Percentiles rank a stretch among this genome's conserved stretches.
Conservation (phyloP, 2,888 invertebrate genomes). For the Alviniconcha strummeri region DNA sequence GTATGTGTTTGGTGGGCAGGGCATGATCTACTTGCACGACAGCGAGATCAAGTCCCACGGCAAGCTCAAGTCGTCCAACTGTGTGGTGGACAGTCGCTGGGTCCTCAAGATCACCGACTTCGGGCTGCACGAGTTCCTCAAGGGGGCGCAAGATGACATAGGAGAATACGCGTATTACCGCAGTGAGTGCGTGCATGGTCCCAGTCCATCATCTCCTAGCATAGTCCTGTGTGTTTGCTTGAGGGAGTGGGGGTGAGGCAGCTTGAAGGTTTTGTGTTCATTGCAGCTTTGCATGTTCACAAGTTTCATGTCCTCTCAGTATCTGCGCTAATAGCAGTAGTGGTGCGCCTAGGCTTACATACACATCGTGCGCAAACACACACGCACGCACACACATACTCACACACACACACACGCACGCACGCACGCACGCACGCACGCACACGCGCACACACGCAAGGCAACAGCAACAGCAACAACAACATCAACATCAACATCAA, state of each 20-base stretch:
- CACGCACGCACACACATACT: not conserved
- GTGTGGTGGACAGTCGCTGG: conserved; percentile 92
- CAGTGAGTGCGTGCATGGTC: conserved; percentile 54
- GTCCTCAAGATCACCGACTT: conserved; percentile 90
- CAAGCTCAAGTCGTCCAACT: conserved; percentile 89
- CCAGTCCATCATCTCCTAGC: not conserved
- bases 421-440: not conserved
- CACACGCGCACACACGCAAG: not conserved
- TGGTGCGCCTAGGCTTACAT: too few species aligned
- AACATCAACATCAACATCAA: too few species aligned
- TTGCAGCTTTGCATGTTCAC: too few species aligned
- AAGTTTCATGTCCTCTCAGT: too few species aligned
- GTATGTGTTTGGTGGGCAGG: conserved; percentile 78
- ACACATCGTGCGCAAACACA: not conserved
- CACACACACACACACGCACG: not conserved
- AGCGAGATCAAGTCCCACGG: conserved; percentile 88
- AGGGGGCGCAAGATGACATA: conserved; percentile 57
- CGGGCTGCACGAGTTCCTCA: conserved; percentile 88
- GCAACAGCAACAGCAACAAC: too few species aligned
- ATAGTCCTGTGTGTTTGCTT: not conserved
- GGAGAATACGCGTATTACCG: conserved; percentile 68
- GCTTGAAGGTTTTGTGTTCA: too few species aligned
- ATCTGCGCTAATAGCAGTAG: too few species aligned
- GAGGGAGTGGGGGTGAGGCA: not conserved
- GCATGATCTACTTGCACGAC: conserved; percentile 92